Percentiles rank a stretch among this genome's conserved stretches.
These are phyloP conservation scores for Cettia cetti DNA, from an alignment of 2,113 vertebrate species.

Conservation along the genomic window DNA sequence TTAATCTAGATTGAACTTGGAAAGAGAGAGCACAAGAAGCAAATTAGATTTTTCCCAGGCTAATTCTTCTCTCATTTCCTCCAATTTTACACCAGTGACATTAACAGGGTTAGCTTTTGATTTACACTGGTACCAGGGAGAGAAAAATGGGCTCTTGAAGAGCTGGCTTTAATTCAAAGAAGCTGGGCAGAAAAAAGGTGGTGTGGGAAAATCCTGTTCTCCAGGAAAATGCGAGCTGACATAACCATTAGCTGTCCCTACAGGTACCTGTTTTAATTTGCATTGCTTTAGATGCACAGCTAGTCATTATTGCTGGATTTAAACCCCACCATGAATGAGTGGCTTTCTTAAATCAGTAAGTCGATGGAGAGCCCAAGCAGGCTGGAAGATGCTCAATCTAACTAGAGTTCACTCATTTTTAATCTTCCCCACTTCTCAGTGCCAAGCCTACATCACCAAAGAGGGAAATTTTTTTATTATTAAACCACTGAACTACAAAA, in stretches of 20 bases:
- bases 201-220: neutral
- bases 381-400: neutral
- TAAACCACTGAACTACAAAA: neutral
- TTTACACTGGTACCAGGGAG: neutral
- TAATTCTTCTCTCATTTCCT: conserved; percentile 56
- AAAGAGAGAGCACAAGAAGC: neutral
- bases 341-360: neutral
- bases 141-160: conserved; percentile 16
- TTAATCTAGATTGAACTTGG: neutral
- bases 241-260: neutral
- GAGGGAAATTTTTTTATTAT: neutral
- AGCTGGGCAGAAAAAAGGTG: conserved; percentile 28
- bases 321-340: neutral
- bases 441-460: neutral
- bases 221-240: neutral
- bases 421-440: neutral
- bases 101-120: conserved; percentile 24
- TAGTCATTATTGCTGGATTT: neutral
- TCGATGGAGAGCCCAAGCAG: neutral
- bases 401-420: neutral
- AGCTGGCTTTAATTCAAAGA: conserved; percentile 18
- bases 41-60: conserved; percentile 36
- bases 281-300: neutral
- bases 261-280: conserved; percentile 8
- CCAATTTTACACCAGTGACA: conserved; percentile 5